phyloP scores from a whole-genome alignment of 2,888 invertebrate species.

The Tachina lurida region DNA sequence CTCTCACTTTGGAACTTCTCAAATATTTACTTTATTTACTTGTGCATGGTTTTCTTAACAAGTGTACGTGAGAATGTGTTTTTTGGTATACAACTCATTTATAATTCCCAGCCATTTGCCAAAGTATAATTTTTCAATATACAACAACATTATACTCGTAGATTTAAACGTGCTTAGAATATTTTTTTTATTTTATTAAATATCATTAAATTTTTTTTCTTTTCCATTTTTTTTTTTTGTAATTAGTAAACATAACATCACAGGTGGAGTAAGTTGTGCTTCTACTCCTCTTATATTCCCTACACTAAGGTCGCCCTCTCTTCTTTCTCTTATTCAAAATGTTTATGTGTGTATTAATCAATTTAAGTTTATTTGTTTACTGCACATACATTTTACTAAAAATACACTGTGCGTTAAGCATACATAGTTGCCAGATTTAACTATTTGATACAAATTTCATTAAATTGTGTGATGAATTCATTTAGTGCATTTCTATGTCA shows the following conservation, averaged over 20 bases:
- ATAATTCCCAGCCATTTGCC: slow-evolving; percentile 69
- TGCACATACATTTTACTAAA: background rate
- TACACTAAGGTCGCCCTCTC: background rate
- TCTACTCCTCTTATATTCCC: slow-evolving; percentile 27
- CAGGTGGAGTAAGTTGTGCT: slow-evolving; percentile 59
- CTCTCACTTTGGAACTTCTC: slow-evolving; percentile 32
- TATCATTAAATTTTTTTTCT: slow-evolving; percentile 31
- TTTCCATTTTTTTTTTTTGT: slow-evolving; percentile 27
- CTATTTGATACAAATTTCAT: background rate
- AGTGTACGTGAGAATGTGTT: slow-evolving; percentile 31
- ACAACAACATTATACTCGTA: slow-evolving; percentile 60
- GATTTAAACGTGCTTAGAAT: slow-evolving; percentile 68
- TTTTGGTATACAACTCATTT: slow-evolving; percentile 63
- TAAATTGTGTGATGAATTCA: too few species aligned
- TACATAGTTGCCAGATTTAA: slow-evolving; percentile 5
- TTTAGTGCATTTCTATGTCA: too few species aligned
- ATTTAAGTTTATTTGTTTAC: slow-evolving; percentile 3
- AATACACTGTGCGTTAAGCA: background rate
- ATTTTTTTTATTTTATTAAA: slow-evolving; percentile 32
- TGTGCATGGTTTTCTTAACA: slow-evolving; percentile 55
- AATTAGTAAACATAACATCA: slow-evolving; percentile 70
- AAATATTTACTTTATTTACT: slow-evolving; percentile 58
- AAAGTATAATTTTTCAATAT: slow-evolving; percentile 69
- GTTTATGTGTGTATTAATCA: background rate
- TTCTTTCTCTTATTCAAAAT: background rate